These are phyloP conservation scores for Lymantria dispar DNA, from an alignment of 2,888 invertebrate species.

Conservation along the genomic window DNA sequence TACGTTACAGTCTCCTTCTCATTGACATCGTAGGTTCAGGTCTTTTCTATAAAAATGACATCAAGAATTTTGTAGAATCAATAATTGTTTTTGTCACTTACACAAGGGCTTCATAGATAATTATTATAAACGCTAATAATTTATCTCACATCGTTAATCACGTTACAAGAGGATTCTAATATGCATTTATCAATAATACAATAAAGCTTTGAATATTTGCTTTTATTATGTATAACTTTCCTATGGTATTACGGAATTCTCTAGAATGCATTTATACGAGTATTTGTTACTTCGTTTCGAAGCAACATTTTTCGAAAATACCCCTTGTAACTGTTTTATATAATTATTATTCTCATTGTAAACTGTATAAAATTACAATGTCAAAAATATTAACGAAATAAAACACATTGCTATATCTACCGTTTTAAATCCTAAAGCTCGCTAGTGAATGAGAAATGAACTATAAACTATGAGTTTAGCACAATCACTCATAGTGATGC, in stretches of 20 bases:
- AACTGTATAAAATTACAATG: too few relatives aligned
- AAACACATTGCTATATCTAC: slow-evolving; percentile 42
- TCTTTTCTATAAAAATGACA: background rate
- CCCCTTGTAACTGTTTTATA: background rate
- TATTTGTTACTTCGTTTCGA: too few relatives aligned
- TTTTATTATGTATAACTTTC: too few relatives aligned
- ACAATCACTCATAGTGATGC: slow-evolving; percentile 80
- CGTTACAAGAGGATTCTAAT: too few relatives aligned
- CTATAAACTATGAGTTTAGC: slow-evolving; percentile 80
- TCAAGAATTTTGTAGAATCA: background rate
- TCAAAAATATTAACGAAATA: background rate
- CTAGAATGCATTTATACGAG: too few relatives aligned
- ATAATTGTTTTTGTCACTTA: slow-evolving; percentile 1
- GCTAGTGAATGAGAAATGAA: slow-evolving; percentile 63
- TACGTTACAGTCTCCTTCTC: too few relatives aligned
- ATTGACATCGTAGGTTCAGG: too few relatives aligned
- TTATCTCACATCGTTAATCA: too few relatives aligned
- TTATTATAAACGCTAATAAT: slow-evolving; percentile 53
- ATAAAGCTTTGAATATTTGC: too few relatives aligned
- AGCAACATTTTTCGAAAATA: background rate
- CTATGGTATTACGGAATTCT: too few relatives aligned
- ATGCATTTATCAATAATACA: too few relatives aligned
- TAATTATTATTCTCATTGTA: slow-evolving; percentile 12
- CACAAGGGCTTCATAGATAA: slow-evolving; percentile 11
- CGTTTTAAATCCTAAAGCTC: slow-evolving; percentile 51